Conservation (phyloP, 2,113 vertebrate genomes). For the Protomyctophum bolini region DNA sequence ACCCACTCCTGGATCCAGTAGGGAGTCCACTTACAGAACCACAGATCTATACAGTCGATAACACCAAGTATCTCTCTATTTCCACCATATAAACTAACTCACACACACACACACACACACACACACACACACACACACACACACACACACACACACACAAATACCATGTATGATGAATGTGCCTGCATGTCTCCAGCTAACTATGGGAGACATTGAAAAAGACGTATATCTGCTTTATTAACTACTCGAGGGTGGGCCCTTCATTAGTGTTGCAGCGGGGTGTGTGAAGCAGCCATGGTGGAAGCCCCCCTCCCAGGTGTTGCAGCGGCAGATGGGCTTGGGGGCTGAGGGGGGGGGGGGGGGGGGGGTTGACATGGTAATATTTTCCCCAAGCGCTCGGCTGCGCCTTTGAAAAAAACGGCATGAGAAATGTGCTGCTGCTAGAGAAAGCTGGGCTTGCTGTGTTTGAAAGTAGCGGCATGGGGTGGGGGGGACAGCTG, state of each 20-base stretch:
- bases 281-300: conserved; percentile 28
- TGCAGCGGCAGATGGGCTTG: conserved; percentile 53
- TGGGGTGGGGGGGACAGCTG: conserved; percentile 54
- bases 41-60: too few relatives aligned
- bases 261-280: conserved; percentile 23
- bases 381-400: conserved; percentile 56
- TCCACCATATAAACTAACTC: too few relatives aligned
- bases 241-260: conserved; percentile 21
- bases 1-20: too few relatives aligned
- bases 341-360: conserved; percentile 45
- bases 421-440: conserved; percentile 14
- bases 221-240: conserved; percentile 38
- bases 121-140: too few relatives aligned
- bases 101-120: too few relatives aligned
- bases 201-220: conserved; percentile 2
- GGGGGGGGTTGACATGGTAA: conserved; percentile 54
- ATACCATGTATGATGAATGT: too few relatives aligned
- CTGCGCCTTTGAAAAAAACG: conserved; percentile 60
- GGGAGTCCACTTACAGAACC: too few relatives aligned
- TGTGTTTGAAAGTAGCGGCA: conserved; percentile 50
- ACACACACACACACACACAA: too few relatives aligned
- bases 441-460: conserved; percentile 59
- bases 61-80: too few relatives aligned
- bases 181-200: conserved; percentile 7
- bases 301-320: conserved; percentile 63